Evolutionary conservation across 2,888 invertebrate species (phyloP).

Genomic region (Idaea aversata): DNA sequence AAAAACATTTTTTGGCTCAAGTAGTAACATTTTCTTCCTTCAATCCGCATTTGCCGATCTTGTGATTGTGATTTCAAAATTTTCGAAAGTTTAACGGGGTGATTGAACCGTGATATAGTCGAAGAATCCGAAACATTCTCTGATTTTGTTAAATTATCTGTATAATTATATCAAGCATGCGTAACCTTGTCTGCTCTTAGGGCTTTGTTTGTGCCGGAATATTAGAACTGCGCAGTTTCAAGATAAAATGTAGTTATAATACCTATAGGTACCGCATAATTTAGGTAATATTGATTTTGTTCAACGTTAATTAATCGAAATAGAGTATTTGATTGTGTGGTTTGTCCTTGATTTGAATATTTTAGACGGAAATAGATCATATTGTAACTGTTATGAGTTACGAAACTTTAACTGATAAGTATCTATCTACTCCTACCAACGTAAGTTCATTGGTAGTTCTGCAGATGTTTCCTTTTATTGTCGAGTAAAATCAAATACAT

Average conservation of each 20-base stretch:
- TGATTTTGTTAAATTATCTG: constrained; percentile 31
- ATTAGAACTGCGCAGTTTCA: constrained; percentile 52
- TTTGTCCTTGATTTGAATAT: constrained; percentile 10
- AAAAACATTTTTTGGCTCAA: no score
- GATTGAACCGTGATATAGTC: constrained; percentile 14
- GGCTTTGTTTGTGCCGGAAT: constrained; percentile 37
- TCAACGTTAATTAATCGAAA: constrained; percentile 19
- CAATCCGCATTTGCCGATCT: not conserved
- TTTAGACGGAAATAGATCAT: not conserved
- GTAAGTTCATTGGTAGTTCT: not conserved
- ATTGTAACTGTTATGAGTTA: not conserved
- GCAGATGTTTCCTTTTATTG: not conserved
- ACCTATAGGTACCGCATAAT: constrained; percentile 18
- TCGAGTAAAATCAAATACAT: not conserved
- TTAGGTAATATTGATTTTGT: constrained; percentile 39
- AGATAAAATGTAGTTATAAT: constrained; percentile 34
- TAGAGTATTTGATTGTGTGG: constrained; percentile 8
- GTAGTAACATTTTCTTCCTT: not conserved
- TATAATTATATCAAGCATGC: constrained; percentile 37
- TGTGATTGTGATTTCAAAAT: not conserved
- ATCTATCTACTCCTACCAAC: not conserved
- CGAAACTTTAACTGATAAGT: not conserved
- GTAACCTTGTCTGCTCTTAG: constrained; percentile 40
- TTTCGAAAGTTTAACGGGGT: not conserved
- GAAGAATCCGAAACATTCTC: constrained; percentile 26